Evolutionary conservation across 2,113 vertebrate genomes (phyloP).

Genomic region (Hiodon tergisus): DNA sequence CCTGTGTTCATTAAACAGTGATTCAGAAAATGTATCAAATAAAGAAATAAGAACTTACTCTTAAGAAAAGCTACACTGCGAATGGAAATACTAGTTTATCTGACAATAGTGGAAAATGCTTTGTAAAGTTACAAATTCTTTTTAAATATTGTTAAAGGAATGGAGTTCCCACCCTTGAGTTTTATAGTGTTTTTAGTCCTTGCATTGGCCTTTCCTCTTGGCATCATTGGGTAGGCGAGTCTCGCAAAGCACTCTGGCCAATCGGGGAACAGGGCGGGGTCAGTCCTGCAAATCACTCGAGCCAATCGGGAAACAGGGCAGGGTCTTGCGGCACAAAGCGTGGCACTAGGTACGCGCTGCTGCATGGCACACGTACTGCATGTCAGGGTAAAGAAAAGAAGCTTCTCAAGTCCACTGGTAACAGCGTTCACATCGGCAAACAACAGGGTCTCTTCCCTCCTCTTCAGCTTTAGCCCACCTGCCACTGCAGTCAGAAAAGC

Average conservation of each 20-base stretch:
- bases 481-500: constrained; percentile 52
- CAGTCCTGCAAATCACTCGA: constrained; percentile 28
- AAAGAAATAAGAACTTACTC: too few relatives aligned
- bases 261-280: constrained; percentile 21
- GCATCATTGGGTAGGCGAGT: constrained; percentile 30
- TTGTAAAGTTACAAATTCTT: too few relatives aligned
- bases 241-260: constrained; percentile 28
- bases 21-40: too few relatives aligned
- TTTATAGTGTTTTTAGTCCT: background rate
- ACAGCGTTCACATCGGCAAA: constrained; percentile 28
- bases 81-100: too few relatives aligned
- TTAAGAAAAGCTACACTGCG: too few relatives aligned
- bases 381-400: constrained; percentile 26
- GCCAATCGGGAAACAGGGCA: constrained; percentile 23
- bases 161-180: background rate
- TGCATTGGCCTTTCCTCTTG: constrained; percentile 29
- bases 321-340: constrained; percentile 23
- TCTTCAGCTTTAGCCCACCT: constrained; percentile 56
- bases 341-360: constrained; percentile 28
- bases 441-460: constrained; percentile 17
- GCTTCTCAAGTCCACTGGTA: constrained; percentile 31
- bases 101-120: too few relatives aligned
- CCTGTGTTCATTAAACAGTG: too few relatives aligned
- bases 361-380: constrained; percentile 19
- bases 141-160: background rate